Percentiles rank a stretch among this genome's conserved stretches.
These are phyloP conservation scores for Morinoia aosen DNA, from an alignment of 2,888 invertebrate species.

Conservation along the genomic window DNA sequence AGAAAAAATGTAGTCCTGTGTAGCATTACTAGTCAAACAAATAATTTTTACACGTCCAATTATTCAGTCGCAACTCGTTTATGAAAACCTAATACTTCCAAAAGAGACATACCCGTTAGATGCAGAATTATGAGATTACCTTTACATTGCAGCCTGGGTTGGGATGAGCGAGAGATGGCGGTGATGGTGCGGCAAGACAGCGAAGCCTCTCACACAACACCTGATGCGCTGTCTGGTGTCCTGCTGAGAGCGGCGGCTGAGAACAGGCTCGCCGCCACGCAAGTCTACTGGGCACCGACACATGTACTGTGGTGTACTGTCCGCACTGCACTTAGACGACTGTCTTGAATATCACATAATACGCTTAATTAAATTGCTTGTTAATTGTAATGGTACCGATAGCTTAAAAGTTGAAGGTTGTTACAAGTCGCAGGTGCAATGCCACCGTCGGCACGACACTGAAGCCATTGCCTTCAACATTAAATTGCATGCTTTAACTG, in stretches of 20 bases:
- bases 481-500: too few species aligned
- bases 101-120: not conserved
- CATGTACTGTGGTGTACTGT: not conserved
- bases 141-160: not conserved
- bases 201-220: not conserved
- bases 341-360: not conserved
- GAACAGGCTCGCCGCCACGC: not conserved
- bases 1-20: too few species aligned
- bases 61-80: not conserved
- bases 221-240: not conserved
- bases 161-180: not conserved
- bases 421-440: too few species aligned
- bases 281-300: not conserved
- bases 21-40: too few species aligned
- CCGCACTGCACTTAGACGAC: not conserved
- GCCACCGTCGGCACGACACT: not conserved
- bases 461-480: not conserved
- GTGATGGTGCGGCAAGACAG: not conserved
- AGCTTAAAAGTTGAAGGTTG: too few species aligned
- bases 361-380: too few species aligned
- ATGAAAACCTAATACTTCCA: not conserved
- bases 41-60: not conserved
- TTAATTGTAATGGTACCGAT: too few species aligned
- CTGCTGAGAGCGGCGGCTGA: not conserved
- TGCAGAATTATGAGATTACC: not conserved